phyloP scores from a whole-genome alignment of 92 coral and sea anemone species.

The Galaxea fascicularis region DNA sequence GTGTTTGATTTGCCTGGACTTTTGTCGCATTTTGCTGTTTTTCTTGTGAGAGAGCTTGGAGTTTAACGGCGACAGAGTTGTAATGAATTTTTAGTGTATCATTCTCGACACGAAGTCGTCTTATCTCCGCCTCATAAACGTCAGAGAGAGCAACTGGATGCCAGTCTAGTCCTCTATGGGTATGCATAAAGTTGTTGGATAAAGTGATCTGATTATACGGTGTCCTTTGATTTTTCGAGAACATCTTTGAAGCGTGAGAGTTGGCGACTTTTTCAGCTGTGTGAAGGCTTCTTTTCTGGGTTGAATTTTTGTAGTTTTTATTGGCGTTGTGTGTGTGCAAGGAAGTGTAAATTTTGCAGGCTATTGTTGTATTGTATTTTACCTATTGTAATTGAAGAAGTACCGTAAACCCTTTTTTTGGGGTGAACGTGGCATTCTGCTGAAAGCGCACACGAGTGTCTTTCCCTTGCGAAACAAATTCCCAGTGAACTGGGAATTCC shows the following conservation, averaged over 20 bases:
- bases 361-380: neutral
- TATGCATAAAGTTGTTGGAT: neutral
- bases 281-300: no score
- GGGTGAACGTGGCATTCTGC: no score
- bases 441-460: no score
- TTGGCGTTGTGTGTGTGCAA: neutral
- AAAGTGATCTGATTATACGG: neutral
- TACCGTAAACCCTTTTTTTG: no score
- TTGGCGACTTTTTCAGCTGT: neutral
- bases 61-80: neutral
- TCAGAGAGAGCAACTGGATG: neutral
- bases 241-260: neutral
- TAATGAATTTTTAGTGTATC: neutral
- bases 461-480: constrained; percentile 7
- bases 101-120: neutral
- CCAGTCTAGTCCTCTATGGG: neutral
- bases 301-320: neutral
- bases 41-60: neutral
- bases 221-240: neutral
- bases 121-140: constrained; percentile 1
- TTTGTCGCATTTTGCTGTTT: neutral
- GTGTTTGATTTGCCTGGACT: neutral
- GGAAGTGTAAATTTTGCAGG: neutral
- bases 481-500: constrained; percentile 13
- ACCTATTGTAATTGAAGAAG: no score